Evolutionary conservation across 2,113 vertebrate genomes (phyloP).

Genomic region (Periophthalmus modestus): DNA sequence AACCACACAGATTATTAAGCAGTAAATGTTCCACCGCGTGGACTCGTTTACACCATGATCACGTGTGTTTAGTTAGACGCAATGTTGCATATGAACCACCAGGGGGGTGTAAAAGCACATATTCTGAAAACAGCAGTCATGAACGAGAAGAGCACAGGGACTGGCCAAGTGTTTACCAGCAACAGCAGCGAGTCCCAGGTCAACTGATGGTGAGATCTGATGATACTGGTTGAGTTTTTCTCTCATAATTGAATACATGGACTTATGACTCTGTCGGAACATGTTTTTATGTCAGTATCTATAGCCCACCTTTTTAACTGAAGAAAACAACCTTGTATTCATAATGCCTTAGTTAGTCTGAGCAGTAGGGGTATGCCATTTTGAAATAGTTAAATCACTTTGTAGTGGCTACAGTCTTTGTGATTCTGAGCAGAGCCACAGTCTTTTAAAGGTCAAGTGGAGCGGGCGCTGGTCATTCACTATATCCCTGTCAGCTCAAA

Average conservation of each 20-base stretch:
- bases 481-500: conserved; percentile 38
- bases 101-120: conserved; percentile 80
- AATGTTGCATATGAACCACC: conserved; percentile 76
- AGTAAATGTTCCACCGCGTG: neutral
- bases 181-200: no score
- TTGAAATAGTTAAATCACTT: neutral
- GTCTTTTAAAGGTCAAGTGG: conserved; percentile 55
- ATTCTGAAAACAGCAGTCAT: neutral
- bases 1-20: neutral
- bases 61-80: conserved; percentile 25
- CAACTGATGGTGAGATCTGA: neutral
- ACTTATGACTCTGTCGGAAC: no score
- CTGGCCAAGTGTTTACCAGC: no score
- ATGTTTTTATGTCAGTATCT: neutral
- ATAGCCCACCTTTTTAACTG: neutral
- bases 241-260: neutral
- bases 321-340: neutral
- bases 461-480: conserved; percentile 32
- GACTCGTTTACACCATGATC: neutral
- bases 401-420: conserved; percentile 15
- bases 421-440: conserved; percentile 44
- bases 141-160: neutral
- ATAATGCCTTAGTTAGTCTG: neutral
- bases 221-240: neutral
- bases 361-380: neutral